Percentiles rank a stretch among this genome's conserved stretches.
Conservation (phyloP, 2,113 vertebrate genomes). For the Sander vitreus region DNA sequence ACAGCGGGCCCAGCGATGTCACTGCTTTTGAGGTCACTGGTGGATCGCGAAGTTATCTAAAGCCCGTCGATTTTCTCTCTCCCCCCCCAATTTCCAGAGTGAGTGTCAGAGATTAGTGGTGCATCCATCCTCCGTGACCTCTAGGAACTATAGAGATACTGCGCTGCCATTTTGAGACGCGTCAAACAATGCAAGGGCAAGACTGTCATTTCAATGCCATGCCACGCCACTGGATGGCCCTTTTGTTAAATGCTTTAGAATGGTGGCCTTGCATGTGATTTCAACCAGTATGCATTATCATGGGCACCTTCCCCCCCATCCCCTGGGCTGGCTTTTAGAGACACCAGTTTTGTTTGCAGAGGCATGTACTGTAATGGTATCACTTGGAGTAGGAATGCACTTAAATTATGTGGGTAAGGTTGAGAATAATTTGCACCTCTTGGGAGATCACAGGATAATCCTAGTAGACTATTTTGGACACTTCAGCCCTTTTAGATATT, state of each 20-base stretch:
- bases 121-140: constrained; percentile 79
- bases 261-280: constrained; percentile 70
- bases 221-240: constrained; percentile 61
- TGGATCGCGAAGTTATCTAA: constrained; percentile 83
- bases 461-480: not conserved
- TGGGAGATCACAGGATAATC: not conserved
- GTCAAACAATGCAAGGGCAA: constrained; percentile 84
- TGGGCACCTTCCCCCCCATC: not conserved
- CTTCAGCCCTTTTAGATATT: not conserved
- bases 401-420: not conserved
- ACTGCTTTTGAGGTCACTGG: constrained; percentile 78
- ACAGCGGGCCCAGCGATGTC: constrained; percentile 68
- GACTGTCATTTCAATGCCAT: constrained; percentile 84
- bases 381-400: not conserved
- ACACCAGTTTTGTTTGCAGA: constrained; percentile 22
- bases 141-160: constrained; percentile 76
- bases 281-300: constrained; percentile 33
- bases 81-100: constrained; percentile 54
- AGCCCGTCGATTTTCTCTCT: constrained; percentile 70
- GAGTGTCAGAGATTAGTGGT: constrained; percentile 80
- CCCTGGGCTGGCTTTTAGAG: constrained; percentile 58
- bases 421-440: constrained; percentile 9
- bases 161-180: constrained; percentile 81
- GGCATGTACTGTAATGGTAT: not conserved
- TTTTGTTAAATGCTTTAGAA: constrained; percentile 80